Conservation (phyloP, 1,140 invertebrate genomes). For the Phenacoccus solenopsis region DNA sequence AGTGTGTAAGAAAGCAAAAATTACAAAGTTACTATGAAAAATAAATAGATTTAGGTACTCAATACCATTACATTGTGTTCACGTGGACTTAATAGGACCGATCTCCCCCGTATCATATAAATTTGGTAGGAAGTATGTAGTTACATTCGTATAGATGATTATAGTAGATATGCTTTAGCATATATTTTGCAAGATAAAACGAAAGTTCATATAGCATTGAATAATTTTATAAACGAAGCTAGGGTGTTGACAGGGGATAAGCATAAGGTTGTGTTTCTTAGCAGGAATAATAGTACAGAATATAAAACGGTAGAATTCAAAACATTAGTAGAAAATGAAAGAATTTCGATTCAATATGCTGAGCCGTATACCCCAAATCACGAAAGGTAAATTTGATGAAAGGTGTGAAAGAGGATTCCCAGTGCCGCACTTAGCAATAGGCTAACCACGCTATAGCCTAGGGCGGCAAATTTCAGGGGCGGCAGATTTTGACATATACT, state of each 20-base stretch:
- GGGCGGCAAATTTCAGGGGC: too few relatives aligned
- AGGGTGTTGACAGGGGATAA: neutral
- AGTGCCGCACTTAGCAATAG: too few relatives aligned
- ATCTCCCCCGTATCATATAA: neutral
- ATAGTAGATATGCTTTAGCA: neutral
- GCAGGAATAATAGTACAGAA: neutral
- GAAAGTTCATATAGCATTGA: neutral
- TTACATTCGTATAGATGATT: constrained; percentile 1
- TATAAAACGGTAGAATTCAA: neutral
- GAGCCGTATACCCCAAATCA: neutral
- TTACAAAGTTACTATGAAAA: neutral
- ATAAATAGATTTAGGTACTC: neutral
- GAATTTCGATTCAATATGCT: neutral
- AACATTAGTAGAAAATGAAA: neutral
- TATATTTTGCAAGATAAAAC: neutral
- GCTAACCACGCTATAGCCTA: too few relatives aligned
- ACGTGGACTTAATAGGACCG: neutral
- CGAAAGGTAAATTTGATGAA: neutral
- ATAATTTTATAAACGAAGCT: neutral
- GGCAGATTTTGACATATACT: too few relatives aligned
- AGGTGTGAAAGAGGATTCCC: neutral
- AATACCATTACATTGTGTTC: neutral
- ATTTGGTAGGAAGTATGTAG: neutral
- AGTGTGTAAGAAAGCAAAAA: neutral
- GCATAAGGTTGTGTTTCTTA: neutral